Conservation (phyloP, 1,140 invertebrate genomes). For the Drosophila nigrodunni region DNA sequence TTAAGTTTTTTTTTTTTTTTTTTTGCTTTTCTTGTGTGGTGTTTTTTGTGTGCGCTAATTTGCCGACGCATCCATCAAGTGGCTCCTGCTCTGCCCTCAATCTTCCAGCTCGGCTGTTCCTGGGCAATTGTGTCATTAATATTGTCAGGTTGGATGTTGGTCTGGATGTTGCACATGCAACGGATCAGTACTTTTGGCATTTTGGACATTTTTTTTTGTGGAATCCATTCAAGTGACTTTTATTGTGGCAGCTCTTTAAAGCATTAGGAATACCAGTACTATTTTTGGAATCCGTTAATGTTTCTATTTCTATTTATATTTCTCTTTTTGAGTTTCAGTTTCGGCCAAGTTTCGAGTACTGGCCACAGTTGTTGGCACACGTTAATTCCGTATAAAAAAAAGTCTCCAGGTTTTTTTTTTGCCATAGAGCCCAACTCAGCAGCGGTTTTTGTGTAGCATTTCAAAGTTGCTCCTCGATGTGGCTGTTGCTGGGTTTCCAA, state of each 20-base stretch:
- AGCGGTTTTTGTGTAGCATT: slow-evolving; percentile 46
- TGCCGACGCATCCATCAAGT: slow-evolving; percentile 77
- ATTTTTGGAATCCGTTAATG: neutral
- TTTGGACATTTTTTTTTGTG: slow-evolving; percentile 27
- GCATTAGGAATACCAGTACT: slow-evolving; percentile 32
- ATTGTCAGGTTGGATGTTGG: slow-evolving; percentile 31
- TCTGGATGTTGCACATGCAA: slow-evolving; percentile 19
- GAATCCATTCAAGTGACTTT: slow-evolving; percentile 41
- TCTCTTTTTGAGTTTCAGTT: slow-evolving; percentile 2
- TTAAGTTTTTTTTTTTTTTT: neutral
- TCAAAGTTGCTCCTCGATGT: slow-evolving; percentile 50
- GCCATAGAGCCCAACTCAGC: slow-evolving; percentile 20
- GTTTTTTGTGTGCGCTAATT: slow-evolving; percentile 69
- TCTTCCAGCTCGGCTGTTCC: slow-evolving; percentile 13
- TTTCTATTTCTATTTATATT: slow-evolving; percentile 6
- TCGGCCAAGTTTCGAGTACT: neutral
- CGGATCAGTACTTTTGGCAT: slow-evolving; percentile 30
- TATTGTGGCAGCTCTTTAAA: slow-evolving; percentile 35
- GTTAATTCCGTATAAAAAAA: slow-evolving; percentile 33
- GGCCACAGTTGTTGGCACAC: slow-evolving; percentile 28
- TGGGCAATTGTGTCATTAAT: slow-evolving; percentile 50
- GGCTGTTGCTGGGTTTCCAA: slow-evolving; percentile 74
- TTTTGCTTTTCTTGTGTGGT: slow-evolving; percentile 33
- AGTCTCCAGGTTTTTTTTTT: slow-evolving; percentile 36
- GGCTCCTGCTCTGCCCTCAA: slow-evolving; percentile 21